A percentile compares a stretch with the other conserved stretches of the same genome.
These are phyloP conservation scores for Delphinus delphis DNA, from an alignment of 2,113 vertebrate genomes.

Conservation along the genomic window DNA sequence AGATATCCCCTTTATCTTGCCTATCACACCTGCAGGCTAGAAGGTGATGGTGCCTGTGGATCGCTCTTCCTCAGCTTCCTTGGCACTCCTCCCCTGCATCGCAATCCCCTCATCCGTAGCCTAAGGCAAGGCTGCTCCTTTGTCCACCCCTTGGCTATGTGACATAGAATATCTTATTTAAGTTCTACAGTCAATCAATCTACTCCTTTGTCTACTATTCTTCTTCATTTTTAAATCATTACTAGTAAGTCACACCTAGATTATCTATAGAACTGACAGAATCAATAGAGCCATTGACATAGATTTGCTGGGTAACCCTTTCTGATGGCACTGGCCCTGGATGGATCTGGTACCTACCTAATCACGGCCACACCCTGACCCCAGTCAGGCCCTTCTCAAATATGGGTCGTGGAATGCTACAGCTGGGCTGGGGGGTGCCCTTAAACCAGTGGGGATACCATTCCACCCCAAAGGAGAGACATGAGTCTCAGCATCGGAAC, in stretches of 20 bases:
- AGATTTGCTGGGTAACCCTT: not conserved
- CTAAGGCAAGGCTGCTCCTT: too few relatives aligned
- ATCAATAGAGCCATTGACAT: not conserved
- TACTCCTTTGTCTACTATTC: not conserved
- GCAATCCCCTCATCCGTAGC: not conserved
- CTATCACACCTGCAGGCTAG: not conserved
- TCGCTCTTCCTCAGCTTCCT: not conserved
- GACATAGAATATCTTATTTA: not conserved
- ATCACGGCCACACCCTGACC: not conserved
- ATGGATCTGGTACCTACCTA: not conserved
- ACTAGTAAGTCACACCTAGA: too few relatives aligned
- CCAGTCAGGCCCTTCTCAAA: not conserved
- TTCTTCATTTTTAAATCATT: not conserved
- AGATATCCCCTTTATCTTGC: not conserved
- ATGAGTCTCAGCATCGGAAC: not conserved
- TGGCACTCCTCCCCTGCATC: rapidly evolving
- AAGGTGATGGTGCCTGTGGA: rapidly evolving
- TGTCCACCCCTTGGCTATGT: too few relatives aligned
- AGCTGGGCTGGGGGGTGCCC: rapidly evolving
- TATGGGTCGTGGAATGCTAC: rapidly evolving
- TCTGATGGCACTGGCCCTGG: not conserved
- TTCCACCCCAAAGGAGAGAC: rapidly evolving
- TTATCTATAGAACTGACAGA: not conserved
- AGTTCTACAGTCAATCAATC: not conserved
- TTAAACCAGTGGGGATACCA: not conserved